phyloP scores from a whole-genome alignment of 2,888 invertebrate species.

The Agrenia bidenticulata region DNA sequence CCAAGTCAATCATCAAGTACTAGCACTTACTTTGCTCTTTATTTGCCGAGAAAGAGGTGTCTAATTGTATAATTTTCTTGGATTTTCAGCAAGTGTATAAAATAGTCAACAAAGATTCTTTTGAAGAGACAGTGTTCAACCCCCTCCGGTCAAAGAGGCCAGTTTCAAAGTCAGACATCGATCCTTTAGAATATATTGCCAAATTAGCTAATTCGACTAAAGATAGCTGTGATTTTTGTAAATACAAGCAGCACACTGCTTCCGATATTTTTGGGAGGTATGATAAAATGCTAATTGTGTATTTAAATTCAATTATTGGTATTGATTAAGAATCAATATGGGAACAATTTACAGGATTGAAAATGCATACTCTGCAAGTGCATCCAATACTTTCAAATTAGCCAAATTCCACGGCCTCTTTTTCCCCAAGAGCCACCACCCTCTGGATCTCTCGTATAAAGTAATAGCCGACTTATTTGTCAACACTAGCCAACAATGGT shows the following conservation, averaged over 20 bases:
- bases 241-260: conserved; percentile 56
- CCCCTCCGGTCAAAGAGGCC: conserved; percentile 52
- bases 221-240: conserved; percentile 57
- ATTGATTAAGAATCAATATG: not conserved
- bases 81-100: conserved; percentile 46
- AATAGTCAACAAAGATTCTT: conserved; percentile 45
- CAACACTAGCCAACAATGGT: conserved; percentile 56
- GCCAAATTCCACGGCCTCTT: conserved; percentile 58
- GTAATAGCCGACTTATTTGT: conserved; percentile 55
- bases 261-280: conserved; percentile 57
- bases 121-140: conserved; percentile 52
- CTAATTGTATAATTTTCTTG: conserved; percentile 13
- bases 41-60: too few relatives aligned
- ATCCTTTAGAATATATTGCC: conserved; percentile 52
- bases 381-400: conserved; percentile 58
- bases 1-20: conserved; percentile 46
- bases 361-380: conserved; percentile 55
- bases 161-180: conserved; percentile 34
- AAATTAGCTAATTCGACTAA: conserved; percentile 53
- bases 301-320: not conserved
- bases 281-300: too few relatives aligned
- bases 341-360: conserved; percentile 53
- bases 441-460: conserved; percentile 55
- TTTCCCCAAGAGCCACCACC: conserved; percentile 56
- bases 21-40: not conserved